phyloP scores from a whole-genome alignment of 2,113 vertebrate species.

The Enhydra lutris region DNA sequence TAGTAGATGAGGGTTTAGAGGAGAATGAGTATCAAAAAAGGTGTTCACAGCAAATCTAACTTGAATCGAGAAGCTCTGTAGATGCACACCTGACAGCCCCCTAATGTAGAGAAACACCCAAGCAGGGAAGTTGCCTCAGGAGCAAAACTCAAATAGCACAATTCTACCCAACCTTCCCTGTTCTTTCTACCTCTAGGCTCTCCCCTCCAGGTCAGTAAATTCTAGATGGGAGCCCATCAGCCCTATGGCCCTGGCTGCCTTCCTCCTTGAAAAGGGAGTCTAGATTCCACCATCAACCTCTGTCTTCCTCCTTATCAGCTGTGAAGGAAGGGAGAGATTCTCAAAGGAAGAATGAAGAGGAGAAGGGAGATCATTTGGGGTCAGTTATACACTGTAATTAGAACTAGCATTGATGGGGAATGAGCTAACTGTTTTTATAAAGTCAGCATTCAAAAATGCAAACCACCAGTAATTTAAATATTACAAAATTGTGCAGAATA shows the following conservation, averaged over 20 bases:
- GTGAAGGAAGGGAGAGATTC: background rate
- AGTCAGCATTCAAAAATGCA: slow-evolving; percentile 75
- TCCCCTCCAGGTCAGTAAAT: background rate
- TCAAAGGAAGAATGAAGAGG: slow-evolving; percentile 33
- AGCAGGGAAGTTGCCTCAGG: background rate
- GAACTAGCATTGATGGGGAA: slow-evolving; percentile 62
- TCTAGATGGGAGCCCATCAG: background rate
- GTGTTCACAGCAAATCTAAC: background rate
- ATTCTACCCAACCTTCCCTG: background rate
- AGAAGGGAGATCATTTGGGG: slow-evolving; percentile 41
- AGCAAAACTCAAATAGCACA: background rate
- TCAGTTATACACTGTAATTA: slow-evolving; percentile 58
- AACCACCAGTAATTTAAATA: slow-evolving; percentile 77
- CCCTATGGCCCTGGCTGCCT: background rate
- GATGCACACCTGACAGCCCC: background rate
- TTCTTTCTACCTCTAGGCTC: background rate
- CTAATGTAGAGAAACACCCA: background rate
- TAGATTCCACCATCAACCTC: background rate
- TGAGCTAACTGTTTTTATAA: slow-evolving; percentile 75
- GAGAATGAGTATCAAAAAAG: background rate
- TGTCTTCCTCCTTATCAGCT: slow-evolving; percentile 28
- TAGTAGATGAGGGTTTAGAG: background rate
- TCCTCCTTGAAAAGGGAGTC: slow-evolving; percentile 11
- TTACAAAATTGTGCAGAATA: slow-evolving; percentile 71
- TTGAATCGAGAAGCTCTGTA: background rate